A percentile compares a stretch with the other conserved stretches of the same genome.
These are phyloP conservation scores for Ostrea edulis DNA, from an alignment of 1,140 invertebrate genomes.

Conservation along the genomic window DNA sequence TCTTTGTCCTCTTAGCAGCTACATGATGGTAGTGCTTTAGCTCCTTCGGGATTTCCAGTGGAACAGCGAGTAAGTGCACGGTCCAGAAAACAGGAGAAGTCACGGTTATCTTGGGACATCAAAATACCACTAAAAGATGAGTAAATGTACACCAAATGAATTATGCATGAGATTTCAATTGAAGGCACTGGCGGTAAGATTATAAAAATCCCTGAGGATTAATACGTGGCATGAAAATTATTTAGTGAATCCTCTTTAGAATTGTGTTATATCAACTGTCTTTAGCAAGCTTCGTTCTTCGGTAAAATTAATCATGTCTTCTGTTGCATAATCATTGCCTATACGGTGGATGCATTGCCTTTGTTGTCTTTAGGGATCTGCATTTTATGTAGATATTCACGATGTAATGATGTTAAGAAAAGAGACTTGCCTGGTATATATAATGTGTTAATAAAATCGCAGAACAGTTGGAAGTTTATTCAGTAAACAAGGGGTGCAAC, in stretches of 20 bases:
- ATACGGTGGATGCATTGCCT: background rate
- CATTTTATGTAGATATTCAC: no score
- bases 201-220: slow-evolving; percentile 11
- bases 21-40: no score
- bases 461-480: background rate
- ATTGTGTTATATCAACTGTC: slow-evolving; percentile 21
- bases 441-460: background rate
- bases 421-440: background rate
- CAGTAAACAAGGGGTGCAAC: background rate
- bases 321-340: background rate
- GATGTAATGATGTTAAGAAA: no score
- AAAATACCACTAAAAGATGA: background rate
- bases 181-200: background rate
- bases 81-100: background rate
- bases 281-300: slow-evolving; percentile 14
- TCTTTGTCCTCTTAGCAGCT: background rate
- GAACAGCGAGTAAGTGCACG: background rate
- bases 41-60: no score
- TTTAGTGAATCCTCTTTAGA: slow-evolving; percentile 14
- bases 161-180: background rate
- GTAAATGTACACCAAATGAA: slow-evolving; percentile 18
- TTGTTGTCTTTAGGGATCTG: background rate
- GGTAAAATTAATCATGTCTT: background rate
- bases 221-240: slow-evolving; percentile 4
- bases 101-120: background rate